Evolutionary conservation across 92 coral and sea anemone genomes (phyloP).

Genomic region (Heteractis magnifica): DNA sequence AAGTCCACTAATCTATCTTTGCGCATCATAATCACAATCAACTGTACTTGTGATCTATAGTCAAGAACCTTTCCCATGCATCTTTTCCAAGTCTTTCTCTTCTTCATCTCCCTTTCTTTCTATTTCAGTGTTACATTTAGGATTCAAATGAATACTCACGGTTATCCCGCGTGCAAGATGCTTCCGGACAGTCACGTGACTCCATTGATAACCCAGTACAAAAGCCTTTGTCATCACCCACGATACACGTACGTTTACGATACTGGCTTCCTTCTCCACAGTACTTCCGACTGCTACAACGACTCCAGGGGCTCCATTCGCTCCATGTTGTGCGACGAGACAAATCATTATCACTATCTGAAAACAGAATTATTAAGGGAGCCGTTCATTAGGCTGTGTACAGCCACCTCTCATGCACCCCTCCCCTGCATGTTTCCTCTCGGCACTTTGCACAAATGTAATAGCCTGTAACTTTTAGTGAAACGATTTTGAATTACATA

Average conservation of each 20-base stretch:
- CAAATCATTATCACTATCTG: constrained; percentile 24
- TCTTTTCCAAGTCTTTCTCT: too few relatives aligned
- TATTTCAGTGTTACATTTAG: neutral
- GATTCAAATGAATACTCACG: constrained; percentile 10
- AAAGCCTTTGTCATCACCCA: constrained; percentile 42
- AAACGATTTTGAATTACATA: too few relatives aligned
- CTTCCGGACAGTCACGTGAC: constrained; percentile 79
- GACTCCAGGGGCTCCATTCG: constrained; percentile 74
- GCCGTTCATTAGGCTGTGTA: neutral
- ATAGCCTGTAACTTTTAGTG: too few relatives aligned
- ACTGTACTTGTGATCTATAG: too few relatives aligned
- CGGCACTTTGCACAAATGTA: too few relatives aligned
- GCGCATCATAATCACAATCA: too few relatives aligned
- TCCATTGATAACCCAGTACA: constrained; percentile 84
- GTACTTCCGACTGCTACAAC: constrained; percentile 63
- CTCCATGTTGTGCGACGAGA: constrained; percentile 68
- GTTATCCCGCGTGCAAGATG: constrained; percentile 48
- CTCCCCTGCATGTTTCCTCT: too few relatives aligned
- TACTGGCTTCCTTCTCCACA: constrained; percentile 85
- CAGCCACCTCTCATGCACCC: too few relatives aligned
- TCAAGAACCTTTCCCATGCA: too few relatives aligned
- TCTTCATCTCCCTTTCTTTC: neutral
- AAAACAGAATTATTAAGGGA: neutral
- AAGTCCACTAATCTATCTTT: too few relatives aligned
- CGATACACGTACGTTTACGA: constrained; percentile 66